Evolutionary conservation across 2,797 vertebrate genomes (phyloP).

Genomic region (Scyliorhinus canicula): DNA sequence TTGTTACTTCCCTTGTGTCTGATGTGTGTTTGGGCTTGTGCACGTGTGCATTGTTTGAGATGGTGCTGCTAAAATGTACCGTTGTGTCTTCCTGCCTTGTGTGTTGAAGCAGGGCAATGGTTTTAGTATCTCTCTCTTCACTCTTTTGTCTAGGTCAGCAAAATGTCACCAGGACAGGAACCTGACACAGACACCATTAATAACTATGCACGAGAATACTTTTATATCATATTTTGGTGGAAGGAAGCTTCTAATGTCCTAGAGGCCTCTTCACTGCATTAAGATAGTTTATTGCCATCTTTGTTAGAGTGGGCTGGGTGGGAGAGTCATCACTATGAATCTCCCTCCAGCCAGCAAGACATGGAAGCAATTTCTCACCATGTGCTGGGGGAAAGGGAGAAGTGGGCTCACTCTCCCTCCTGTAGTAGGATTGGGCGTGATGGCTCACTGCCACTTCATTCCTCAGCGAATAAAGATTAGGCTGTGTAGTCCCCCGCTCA

Average conservation of each 20-base stretch:
- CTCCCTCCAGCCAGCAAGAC: too few relatives aligned
- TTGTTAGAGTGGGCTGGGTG: too few relatives aligned
- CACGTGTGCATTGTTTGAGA: background rate
- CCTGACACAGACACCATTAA: background rate
- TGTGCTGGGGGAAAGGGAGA: too few relatives aligned
- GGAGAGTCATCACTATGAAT: too few relatives aligned
- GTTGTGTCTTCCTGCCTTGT: background rate
- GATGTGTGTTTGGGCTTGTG: background rate
- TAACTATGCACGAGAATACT: background rate
- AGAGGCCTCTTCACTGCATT: background rate
- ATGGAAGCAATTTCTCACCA: too few relatives aligned
- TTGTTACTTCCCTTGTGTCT: background rate
- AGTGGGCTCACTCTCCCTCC: too few relatives aligned
- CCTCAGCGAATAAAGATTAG: background rate
- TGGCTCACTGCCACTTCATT: background rate
- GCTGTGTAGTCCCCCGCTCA: background rate
- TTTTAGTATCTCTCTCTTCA: background rate
- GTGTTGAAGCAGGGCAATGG: background rate
- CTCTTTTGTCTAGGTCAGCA: background rate
- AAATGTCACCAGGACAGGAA: background rate
- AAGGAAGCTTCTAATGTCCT: background rate
- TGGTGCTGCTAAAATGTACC: background rate
- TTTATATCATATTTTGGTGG: background rate
- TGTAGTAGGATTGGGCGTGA: background rate
- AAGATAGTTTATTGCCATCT: background rate